phyloP scores from a whole-genome alignment of 2,888 invertebrate species.

The Chironomus tentans region DNA sequence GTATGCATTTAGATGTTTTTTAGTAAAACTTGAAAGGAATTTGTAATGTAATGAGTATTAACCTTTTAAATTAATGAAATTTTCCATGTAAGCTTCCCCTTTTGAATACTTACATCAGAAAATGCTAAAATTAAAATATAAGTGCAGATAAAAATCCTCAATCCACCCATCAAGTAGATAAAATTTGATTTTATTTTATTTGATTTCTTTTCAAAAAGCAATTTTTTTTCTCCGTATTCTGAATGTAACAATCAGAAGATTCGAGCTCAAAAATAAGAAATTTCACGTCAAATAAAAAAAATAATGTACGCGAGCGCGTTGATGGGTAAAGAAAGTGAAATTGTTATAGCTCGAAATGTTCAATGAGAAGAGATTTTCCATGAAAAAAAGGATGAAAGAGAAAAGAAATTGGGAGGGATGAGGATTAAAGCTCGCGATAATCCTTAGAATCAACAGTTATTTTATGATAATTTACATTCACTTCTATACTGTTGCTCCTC shows the following conservation, averaged over 20 bases:
- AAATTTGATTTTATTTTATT: neutral
- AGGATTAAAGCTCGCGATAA: slow-evolving; percentile 8
- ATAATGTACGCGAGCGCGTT: neutral
- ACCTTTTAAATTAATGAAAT: neutral
- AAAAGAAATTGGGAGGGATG: neutral
- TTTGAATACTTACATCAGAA: neutral
- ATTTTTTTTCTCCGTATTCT: too few relatives aligned
- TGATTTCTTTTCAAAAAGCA: neutral
- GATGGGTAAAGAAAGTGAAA: neutral
- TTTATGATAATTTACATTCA: slow-evolving; percentile 1
- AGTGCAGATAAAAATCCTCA: neutral
- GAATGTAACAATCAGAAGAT: too few relatives aligned
- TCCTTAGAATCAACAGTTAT: slow-evolving; percentile 6
- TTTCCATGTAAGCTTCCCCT: neutral
- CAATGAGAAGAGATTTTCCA: neutral
- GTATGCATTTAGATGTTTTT: too few relatives aligned
- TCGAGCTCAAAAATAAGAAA: too few relatives aligned
- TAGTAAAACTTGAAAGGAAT: neutral
- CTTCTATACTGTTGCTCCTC: neutral
- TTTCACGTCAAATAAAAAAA: too few relatives aligned
- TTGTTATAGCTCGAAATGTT: neutral
- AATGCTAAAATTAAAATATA: neutral
- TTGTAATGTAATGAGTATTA: neutral
- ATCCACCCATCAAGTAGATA: neutral
- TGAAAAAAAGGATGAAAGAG: neutral